phyloP scores from a whole-genome alignment of 2,113 vertebrate genomes.

The Puntigrus tetrazona region DNA sequence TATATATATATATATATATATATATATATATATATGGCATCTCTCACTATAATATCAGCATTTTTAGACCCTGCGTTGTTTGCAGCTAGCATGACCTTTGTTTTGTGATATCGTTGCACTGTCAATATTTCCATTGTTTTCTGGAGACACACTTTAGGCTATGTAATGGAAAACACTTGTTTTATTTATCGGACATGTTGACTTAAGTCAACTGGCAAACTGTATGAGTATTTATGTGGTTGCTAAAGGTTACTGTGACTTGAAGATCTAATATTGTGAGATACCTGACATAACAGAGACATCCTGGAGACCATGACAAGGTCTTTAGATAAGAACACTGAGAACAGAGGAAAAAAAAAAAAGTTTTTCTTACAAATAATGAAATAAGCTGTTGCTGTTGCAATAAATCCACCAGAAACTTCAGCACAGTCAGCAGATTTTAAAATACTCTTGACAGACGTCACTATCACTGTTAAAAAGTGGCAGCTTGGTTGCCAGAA shows the following conservation, averaged over 20 bases:
- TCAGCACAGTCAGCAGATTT: neutral
- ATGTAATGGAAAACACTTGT: constrained; percentile 38
- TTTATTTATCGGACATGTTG: constrained; percentile 30
- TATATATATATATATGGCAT: neutral
- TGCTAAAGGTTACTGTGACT: constrained; percentile 34
- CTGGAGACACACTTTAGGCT: constrained; percentile 8
- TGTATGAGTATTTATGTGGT: constrained; percentile 25
- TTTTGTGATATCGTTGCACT: constrained; percentile 7
- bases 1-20: no score
- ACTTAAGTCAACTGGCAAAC: neutral
- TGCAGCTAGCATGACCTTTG: constrained; percentile 28
- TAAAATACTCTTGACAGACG: neutral
- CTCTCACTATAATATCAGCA: constrained; percentile 12
- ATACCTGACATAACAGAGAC: constrained; percentile 26
- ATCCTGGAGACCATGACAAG: constrained; percentile 10
- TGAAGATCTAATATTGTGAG: constrained; percentile 19
- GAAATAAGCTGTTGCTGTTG: neutral
- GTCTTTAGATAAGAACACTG: constrained; percentile 36
- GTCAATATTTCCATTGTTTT: constrained; percentile 9
- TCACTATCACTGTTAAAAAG: no score
- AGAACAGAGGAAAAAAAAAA: neutral
- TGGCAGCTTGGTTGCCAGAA: no score
- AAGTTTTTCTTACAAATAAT: neutral
- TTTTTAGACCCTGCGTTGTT: constrained; percentile 26
- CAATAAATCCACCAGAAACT: neutral